Base-by-base conservation (phyloP, 2,888 invertebrate species). In the Dorcus hopei region DNA sequence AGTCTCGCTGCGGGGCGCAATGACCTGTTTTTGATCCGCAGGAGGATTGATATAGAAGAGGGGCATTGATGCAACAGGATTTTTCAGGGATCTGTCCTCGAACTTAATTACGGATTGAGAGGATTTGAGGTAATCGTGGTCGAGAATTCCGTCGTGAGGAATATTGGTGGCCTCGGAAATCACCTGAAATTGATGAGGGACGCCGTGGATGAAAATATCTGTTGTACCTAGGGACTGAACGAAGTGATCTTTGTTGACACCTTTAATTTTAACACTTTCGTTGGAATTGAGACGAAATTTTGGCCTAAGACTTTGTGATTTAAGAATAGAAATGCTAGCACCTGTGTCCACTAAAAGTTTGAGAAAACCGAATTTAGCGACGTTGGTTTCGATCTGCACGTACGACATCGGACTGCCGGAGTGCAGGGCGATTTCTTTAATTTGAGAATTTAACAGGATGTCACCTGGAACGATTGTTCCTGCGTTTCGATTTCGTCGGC, bases 1-100 rank as follows among this genome's bases (percentile, higher is more conserved):
- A 0, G 63, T 61, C 54, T 65, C 64, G 26, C 53, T 52, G 23
- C 64, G 50, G 0, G 65, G 62, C 8, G 52, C 38, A 6, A 63
- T 38, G 47, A 33, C 60, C 55, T 61, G 52, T 58, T 58, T 58
- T 58, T 14, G 48, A 47, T 47, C 14, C 48, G 48, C 48, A 47
- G 16, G 48, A 16, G 40, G 40, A 50, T 51, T 51, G 3, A 51
- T 51, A 9, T 51, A 51, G 3, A 51, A 51, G 40, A 51, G 38
- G 23, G 38, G 38, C 49, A 49, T 49, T 23, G 49, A 9, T 49
- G n/a, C 38, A 16, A 38, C 19, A 2, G 8, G n/a, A 49, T 49
- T 38, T 49, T 7, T 51, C 11, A 49, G 26, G 7, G 23, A 47
- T 16, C 9, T 16, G 23, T n/a, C n/a, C n/a, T n/a, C n/a, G n/a